Base-by-base conservation (phyloP, 2,888 invertebrate species). In the Ichneumoninae sp. region DNA sequence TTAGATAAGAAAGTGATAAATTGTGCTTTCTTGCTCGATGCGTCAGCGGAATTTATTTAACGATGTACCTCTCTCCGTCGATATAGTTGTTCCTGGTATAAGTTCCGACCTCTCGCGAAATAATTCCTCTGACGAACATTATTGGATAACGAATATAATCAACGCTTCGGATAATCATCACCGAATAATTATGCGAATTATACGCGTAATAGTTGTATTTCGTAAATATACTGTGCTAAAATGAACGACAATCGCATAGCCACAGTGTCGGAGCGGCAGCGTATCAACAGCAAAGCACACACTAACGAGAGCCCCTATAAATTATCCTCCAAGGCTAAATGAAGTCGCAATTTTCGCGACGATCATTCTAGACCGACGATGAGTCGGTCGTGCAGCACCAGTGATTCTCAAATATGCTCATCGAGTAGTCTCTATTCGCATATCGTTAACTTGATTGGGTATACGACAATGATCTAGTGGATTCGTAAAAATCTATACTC, bases 311-410 rank as follows among this genome's bases (percentile, higher is more conserved):
- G 70, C 69, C 69, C 66, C 71, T 74, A 84, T 81, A 84, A 84
- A 84, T 84, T 84, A 84, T 84, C 68, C 63, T 69, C 78, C 84
- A 84, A 84, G 84, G 84, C 69, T 78, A 52, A 81, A 52, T 73
- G 47, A 78, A 81, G 81, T 68, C 77, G 81, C 78, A 84, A 84
- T 84, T 84, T 81, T 81, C 77, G 69, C 74, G 74, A 78, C 69
- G 70, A 78, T 81, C 69, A 78, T 84, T 84, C 77, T 47, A 80
- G 65, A 74, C 52, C 69, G 66, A 70, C 78, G 81, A 78, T 83
- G 66, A 73, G 66, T 81, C 68, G 50, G 68, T 83, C 65, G 66
- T 63, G 40, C 40, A 74, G 44, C 26, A 30, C 71, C 80, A 84
- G 84, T 77, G 81, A 81, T 84, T 84, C 84, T 81, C 77, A 77